A percentile compares a stretch with the other conserved stretches of the same genome.
Evolutionary conservation across 2,888 invertebrate species (phyloP).

Genomic region (Ceramica pisi): DNA sequence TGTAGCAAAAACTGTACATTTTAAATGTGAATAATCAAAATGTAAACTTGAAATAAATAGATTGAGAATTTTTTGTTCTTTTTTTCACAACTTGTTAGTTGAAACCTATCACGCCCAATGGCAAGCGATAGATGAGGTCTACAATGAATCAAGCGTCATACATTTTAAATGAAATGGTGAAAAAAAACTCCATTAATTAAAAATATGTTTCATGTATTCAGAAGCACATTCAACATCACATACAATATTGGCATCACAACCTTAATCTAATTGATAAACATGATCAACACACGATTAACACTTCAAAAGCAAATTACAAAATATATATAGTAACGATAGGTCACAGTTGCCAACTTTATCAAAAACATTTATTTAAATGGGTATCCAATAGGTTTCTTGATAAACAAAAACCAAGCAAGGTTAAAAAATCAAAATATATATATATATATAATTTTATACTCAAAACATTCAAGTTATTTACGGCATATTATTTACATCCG

Average conservation of each 20-base stretch:
- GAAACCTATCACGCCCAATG: too few species aligned
- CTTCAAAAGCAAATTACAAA: background rate
- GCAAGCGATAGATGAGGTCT: too few species aligned
- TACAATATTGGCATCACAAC: conserved; percentile 34
- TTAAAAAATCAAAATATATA: background rate
- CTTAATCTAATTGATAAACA: conserved; percentile 41
- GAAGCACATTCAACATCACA: conserved; percentile 35
- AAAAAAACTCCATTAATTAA: background rate
- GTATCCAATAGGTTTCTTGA: background rate
- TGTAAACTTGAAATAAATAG: conserved; percentile 72
- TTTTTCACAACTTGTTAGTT: background rate
- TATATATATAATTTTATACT: background rate
- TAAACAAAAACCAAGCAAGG: background rate
- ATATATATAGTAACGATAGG: background rate
- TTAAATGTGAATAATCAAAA: conserved; percentile 67
- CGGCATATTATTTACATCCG: too few species aligned
- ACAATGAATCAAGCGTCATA: too few species aligned
- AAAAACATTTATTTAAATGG: background rate
- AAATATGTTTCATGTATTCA: conserved; percentile 45
- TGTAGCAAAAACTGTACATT: conserved; percentile 67
- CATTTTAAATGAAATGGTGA: too few species aligned
- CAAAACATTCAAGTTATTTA: background rate
- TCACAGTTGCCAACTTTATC: conserved; percentile 9
- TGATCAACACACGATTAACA: conserved; percentile 21
- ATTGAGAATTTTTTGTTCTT: conserved; percentile 55